Conservation (phyloP, 2,797 vertebrate genomes). For the Sebastes minor region DNA sequence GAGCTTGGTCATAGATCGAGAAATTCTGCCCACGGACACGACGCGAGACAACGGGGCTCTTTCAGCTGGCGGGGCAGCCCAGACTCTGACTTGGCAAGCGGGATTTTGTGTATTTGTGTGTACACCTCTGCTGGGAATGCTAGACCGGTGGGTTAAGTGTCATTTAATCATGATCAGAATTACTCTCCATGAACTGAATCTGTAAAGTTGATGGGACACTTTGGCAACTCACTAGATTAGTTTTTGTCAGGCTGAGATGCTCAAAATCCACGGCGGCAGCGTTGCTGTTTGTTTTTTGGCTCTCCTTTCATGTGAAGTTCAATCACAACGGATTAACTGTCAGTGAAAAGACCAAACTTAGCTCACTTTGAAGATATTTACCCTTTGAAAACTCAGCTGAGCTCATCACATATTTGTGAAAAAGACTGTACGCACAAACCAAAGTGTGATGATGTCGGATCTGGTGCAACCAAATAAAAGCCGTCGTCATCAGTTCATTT, state of each 20-base stretch:
- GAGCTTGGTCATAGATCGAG: conserved; percentile 50
- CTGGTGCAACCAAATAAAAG: background rate
- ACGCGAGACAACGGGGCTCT: conserved; percentile 60
- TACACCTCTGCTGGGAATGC: conserved; percentile 12
- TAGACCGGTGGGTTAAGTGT: background rate
- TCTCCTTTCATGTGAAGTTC: conserved; percentile 1
- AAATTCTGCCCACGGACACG: conserved; percentile 63
- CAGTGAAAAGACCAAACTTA: background rate
- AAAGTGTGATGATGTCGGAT: background rate
- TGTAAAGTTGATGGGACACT: background rate
- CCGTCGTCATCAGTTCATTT: background rate
- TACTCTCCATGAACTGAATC: background rate
- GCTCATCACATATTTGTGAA: background rate
- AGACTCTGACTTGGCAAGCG: background rate
- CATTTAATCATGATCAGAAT: background rate
- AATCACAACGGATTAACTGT: background rate
- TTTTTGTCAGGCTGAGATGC: background rate
- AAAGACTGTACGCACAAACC: background rate
- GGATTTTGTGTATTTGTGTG: conserved; percentile 16
- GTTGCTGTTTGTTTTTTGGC: background rate
- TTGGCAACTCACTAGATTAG: background rate
- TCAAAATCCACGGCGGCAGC: too few species aligned
- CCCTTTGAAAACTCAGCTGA: background rate
- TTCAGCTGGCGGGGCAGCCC: conserved; percentile 42
- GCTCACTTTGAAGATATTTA: background rate